A percentile compares a stretch with the other conserved stretches of the same genome.
These are phyloP conservation scores for Dicrostonyx torquatus DNA, from an alignment of 2,797 vertebrate species.

Conservation along the genomic window DNA sequence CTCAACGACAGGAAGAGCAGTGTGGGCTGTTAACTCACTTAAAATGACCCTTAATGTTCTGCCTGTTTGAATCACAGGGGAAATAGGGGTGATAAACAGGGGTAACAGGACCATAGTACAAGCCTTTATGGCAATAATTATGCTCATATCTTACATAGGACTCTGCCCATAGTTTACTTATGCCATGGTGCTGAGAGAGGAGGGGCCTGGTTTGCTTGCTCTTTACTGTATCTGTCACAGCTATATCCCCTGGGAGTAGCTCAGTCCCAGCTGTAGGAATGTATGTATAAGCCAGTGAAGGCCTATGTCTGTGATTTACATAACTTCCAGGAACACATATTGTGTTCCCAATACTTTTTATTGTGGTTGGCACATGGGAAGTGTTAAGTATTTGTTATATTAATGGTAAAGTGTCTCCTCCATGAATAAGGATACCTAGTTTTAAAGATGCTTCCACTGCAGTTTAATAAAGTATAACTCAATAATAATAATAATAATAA, in stretches of 20 bases:
- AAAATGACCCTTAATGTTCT: background rate
- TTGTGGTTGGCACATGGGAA: background rate
- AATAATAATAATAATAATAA: background rate
- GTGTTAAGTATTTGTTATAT: background rate
- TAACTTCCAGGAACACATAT: background rate
- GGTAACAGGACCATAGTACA: background rate
- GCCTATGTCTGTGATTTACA: background rate
- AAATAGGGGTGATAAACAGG: background rate
- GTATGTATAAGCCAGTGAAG: background rate
- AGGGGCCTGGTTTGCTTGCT: background rate
- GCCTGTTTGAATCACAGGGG: background rate
- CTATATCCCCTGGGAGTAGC: background rate
- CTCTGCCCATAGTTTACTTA: background rate
- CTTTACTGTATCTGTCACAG: background rate
- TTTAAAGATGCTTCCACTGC: constrained; percentile 2
- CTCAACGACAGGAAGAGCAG: background rate
- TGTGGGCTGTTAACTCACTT: background rate
- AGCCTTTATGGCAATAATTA: background rate
- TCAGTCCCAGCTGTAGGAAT: background rate
- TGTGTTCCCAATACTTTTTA: background rate
- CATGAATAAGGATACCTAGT: background rate
- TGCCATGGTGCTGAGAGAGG: background rate
- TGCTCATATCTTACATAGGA: background rate
- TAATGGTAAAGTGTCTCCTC: background rate
- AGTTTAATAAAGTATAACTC: constrained; percentile 14